phyloP scores from a whole-genome alignment of 2,797 vertebrate species.

The Ptychobarbus kaznakovi region DNA sequence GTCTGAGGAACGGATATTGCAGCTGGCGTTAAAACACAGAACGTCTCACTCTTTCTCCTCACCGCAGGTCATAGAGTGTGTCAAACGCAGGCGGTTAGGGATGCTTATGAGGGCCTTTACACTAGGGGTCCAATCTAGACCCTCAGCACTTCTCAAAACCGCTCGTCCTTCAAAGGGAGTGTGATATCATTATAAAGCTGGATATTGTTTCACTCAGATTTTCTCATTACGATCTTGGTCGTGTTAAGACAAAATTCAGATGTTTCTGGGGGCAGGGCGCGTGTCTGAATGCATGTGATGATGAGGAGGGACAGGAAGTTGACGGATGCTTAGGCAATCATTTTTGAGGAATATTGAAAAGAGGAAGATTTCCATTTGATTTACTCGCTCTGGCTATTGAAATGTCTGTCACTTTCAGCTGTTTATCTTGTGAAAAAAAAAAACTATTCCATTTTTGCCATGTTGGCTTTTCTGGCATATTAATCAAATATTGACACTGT shows the following conservation, averaged over 20 bases:
- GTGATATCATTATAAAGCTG: conserved; percentile 11
- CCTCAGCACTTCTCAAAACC: conserved; percentile 63
- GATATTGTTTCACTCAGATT: conserved; percentile 20
- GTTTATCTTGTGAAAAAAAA: conserved; percentile 58
- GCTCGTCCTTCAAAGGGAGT: conserved; percentile 23
- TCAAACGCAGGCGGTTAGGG: conserved; percentile 66
- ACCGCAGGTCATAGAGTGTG: conserved; percentile 65
- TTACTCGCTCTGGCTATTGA: conserved; percentile 63
- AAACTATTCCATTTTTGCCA: conserved; percentile 62
- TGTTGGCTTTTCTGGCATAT: conserved; percentile 58
- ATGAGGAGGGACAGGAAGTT: conserved; percentile 60
- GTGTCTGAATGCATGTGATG: conserved; percentile 44
- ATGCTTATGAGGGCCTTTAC: conserved; percentile 64
- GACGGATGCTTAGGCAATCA: conserved; percentile 67
- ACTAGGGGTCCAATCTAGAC: conserved; percentile 70
- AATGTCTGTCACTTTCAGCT: conserved; percentile 62
- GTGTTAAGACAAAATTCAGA: conserved; percentile 62
- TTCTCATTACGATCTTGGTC: conserved; percentile 9
- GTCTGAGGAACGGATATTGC: conserved; percentile 60
- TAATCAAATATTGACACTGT: conserved; percentile 64
- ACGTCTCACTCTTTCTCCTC: conserved; percentile 48
- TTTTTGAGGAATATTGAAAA: conserved; percentile 57
- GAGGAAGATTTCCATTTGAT: conserved; percentile 67
- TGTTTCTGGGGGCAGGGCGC: conserved; percentile 67
- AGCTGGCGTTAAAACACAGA: conserved; percentile 28